Evolutionary conservation across 64 coral and sea anemone species (phyloP).

Genomic region (Montipora foliosa): DNA sequence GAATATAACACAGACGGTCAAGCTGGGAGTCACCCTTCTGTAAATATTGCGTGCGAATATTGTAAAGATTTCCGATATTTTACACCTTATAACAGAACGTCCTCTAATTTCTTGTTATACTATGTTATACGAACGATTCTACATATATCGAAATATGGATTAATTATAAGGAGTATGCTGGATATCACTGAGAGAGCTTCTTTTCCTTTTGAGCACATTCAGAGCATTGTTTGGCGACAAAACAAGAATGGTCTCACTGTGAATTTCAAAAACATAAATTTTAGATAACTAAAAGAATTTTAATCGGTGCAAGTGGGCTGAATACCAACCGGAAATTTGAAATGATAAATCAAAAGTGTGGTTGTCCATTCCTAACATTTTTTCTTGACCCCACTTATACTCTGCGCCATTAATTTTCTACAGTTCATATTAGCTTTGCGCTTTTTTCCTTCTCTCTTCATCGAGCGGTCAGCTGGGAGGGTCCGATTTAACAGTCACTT

Average conservation of each 20-base stretch:
- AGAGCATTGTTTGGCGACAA: neutral
- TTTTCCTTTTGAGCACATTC: too few relatives aligned
- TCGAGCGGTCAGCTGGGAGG: too few relatives aligned
- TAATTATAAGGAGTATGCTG: too few relatives aligned
- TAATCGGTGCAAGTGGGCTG: constrained; percentile 8
- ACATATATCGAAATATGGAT: neutral
- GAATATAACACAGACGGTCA: too few relatives aligned
- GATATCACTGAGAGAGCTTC: too few relatives aligned
- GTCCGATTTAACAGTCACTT: too few relatives aligned
- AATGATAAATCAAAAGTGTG: constrained; percentile 39
- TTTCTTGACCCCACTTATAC: neutral
- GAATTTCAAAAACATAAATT: neutral
- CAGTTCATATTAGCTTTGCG: too few relatives aligned
- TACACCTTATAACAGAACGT: neutral
- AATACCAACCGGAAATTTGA: neutral
- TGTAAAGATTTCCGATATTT: constrained; percentile 14
- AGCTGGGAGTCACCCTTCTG: too few relatives aligned
- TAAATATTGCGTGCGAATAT: constrained; percentile 3
- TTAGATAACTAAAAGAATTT: neutral
- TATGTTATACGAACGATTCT: neutral
- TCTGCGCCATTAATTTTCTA: too few relatives aligned
- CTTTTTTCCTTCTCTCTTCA: too few relatives aligned
- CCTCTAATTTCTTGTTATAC: neutral
- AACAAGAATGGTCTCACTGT: neutral
- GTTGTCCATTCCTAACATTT: neutral